Evolutionary conservation across 2,888 invertebrate genomes (phyloP), one percentile per base, ranked within the genome.

Genomic region (Leptinotarsa haldemani): DNA sequence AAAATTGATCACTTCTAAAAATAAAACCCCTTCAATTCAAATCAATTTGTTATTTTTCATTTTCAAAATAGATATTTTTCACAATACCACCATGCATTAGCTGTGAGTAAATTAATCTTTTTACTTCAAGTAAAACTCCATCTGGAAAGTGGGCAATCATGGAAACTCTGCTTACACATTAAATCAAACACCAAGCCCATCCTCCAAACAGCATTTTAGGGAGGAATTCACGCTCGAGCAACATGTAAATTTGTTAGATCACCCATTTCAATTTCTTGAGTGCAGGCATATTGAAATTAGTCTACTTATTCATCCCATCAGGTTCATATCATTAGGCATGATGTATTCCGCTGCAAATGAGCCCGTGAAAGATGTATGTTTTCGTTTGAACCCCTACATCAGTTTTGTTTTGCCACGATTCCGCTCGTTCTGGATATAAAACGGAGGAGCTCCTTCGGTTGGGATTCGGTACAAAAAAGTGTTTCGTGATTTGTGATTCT

Each of bases 261-360:
- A 58, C 58, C 67, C 15, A 65, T 58, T 53, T 71, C 71, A 71
- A 71, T 71, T 66, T 61, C 65, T 71, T 71, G 66, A 71, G 71
- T 71, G 71, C 71, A 66, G 16, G 58, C 66, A 71, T 71, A 71
- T 71, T 65, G 71, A 48, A 66, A 66, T 66, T 58, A 66, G 66
- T 12, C 12, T 65, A 47, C 56, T 70, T 46, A 52, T 65, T 70
- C 70, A 70, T 70, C 20, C 65, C 20, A 53, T 65, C n/a, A 30
- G 50, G 65, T 71, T 71, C 50, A 71, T 66, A 65, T 66, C 71
- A 66, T 71, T 71, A 71, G 66, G 22, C 65, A 66, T 65, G 58
- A 71, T 58, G 58, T 64, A 68, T 68, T 56, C 68, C 53, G 58
- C 20, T 46, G 68, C 18, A 20, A 68, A 68, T 30, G 46, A 56